Evolutionary conservation across 1,140 invertebrate species (phyloP).

Genomic region (Planococcus citri): DNA sequence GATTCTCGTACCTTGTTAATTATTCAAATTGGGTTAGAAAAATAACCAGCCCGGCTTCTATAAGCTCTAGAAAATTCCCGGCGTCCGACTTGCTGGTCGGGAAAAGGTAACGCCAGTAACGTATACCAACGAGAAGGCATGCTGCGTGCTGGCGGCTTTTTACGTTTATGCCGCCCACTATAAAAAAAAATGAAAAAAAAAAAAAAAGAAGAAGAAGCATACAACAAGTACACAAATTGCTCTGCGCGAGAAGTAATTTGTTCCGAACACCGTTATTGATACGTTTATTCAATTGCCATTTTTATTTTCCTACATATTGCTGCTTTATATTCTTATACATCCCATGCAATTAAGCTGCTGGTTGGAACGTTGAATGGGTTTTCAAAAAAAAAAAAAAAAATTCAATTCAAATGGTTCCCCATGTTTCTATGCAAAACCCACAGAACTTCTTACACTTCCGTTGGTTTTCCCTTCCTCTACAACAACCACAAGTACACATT

Average conservation of each 20-base stretch:
- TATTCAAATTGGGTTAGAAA: slow-evolving; percentile 50
- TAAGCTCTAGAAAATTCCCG: slow-evolving; percentile 63
- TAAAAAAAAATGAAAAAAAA: slow-evolving; percentile 26
- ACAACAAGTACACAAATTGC: slow-evolving; percentile 17
- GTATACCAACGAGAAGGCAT: slow-evolving; percentile 75
- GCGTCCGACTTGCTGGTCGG: slow-evolving; percentile 75
- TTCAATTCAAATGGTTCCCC: too few species aligned
- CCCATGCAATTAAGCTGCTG: too few species aligned
- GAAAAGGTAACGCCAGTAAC: slow-evolving; percentile 75
- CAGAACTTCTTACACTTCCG: too few species aligned
- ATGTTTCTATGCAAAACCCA: too few species aligned
- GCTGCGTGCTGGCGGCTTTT: slow-evolving; percentile 33
- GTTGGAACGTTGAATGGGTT: too few species aligned
- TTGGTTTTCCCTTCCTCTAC: too few species aligned
- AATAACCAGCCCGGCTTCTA: slow-evolving; percentile 66
- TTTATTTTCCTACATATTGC: too few species aligned
- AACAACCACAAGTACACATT: too few species aligned
- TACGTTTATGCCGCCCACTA: slow-evolving; percentile 30
- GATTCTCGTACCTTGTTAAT: slow-evolving; percentile 13
- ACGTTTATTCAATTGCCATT: too few species aligned
- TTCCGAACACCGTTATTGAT: neutral
- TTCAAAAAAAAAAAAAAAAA: too few species aligned
- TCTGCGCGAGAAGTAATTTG: neutral
- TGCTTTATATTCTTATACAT: too few species aligned
- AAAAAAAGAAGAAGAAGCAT: slow-evolving; percentile 23